Evolutionary conservation across 2,888 invertebrate genomes (phyloP).

Genomic region (Netelia melanura): DNA sequence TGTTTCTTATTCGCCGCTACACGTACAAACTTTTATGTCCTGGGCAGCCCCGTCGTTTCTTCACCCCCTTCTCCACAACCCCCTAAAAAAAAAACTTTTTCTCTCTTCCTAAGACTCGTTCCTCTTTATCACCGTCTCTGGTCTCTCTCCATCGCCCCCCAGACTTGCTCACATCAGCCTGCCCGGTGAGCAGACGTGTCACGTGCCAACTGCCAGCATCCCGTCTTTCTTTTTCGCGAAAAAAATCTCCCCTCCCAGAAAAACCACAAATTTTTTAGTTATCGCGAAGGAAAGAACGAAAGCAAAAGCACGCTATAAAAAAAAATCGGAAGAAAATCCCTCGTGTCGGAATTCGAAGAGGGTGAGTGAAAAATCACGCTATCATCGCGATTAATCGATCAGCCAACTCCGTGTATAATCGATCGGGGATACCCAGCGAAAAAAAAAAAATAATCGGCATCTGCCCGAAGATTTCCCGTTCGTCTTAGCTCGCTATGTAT

Average conservation of each 20-base stretch:
- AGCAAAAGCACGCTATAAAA: conserved; percentile 2
- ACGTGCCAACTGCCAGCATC: conserved; percentile 66
- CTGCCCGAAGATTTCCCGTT: conserved; percentile 60
- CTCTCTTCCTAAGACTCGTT: conserved; percentile 43
- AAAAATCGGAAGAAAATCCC: conserved; percentile 32
- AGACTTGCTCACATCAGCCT: conserved; percentile 23
- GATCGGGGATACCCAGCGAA: conserved; percentile 38
- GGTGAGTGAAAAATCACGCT: conserved; percentile 52
- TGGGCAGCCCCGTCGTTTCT: conserved; percentile 42
- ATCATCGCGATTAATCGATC: conserved; percentile 66
- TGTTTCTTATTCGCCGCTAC: conserved; percentile 17
- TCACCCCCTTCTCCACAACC: conserved; percentile 33
- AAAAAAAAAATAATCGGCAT: conserved; percentile 48
- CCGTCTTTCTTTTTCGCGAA: conserved; percentile 46
- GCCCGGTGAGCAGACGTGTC: conserved; percentile 45
- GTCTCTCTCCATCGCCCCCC: conserved; percentile 39
- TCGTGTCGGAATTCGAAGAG: conserved; percentile 18
- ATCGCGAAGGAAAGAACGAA: conserved; percentile 21
- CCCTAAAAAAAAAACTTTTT: conserved; percentile 30
- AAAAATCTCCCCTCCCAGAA: conserved; percentile 38
- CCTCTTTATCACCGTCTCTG: conserved; percentile 50
- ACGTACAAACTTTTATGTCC: conserved; percentile 26
- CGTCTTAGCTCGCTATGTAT: conserved; percentile 33
- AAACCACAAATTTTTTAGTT: conserved; percentile 52
- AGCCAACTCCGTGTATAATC: conserved; percentile 59